A percentile compares a stretch with the other conserved stretches of the same genome.
Evolutionary conservation across 2,797 vertebrate genomes (phyloP).

Genomic region (Hirundo rustica): DNA sequence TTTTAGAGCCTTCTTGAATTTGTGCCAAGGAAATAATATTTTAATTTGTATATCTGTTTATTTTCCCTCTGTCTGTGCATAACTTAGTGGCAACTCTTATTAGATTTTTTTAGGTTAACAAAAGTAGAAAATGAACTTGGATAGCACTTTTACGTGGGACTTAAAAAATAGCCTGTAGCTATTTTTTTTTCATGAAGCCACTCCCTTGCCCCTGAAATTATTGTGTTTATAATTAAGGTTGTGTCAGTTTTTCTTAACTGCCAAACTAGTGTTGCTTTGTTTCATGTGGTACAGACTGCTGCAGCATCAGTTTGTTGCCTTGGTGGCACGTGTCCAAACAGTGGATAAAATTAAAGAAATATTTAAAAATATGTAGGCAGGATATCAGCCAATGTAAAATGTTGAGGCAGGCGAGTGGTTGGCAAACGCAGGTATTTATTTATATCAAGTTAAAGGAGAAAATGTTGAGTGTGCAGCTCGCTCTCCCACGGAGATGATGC

Average conservation of each 20-base stretch:
- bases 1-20: constrained; percentile 44
- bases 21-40: constrained; percentile 43
- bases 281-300: background rate
- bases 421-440: constrained; percentile 3
- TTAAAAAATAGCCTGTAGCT: constrained; percentile 9
- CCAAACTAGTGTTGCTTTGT: constrained; percentile 1
- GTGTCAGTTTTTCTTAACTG: background rate
- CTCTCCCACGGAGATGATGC: background rate
- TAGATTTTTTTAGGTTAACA: background rate
- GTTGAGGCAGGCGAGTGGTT: constrained; percentile 1
- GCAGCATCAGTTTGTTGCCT: constrained; percentile 27
- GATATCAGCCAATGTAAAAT: constrained; percentile 21
- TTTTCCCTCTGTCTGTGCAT: constrained; percentile 9
- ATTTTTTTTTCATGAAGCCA: background rate
- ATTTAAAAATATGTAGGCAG: constrained; percentile 46
- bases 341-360: constrained; percentile 36
- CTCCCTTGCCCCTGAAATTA: constrained; percentile 7
- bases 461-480: background rate
- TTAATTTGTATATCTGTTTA: constrained; percentile 61
- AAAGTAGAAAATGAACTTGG: background rate
- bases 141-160: background rate
- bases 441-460: constrained; percentile 7
- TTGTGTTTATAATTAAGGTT: constrained; percentile 17
- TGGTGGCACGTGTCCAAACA: constrained; percentile 50
- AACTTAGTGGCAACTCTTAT: background rate